Conservation (phyloP, 2,888 invertebrate genomes). For the Apoda limacodes region DNA sequence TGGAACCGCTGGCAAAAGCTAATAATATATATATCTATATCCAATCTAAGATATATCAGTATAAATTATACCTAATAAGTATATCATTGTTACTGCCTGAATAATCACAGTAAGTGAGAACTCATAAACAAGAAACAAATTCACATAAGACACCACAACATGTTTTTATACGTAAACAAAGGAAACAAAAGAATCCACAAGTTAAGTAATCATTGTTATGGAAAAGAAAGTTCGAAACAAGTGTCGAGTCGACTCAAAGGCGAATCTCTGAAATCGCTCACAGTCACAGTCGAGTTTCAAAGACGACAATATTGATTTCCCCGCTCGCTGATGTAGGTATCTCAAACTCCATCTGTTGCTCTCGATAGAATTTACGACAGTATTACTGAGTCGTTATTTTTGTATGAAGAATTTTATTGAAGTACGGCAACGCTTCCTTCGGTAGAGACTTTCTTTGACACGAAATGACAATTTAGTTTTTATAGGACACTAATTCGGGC, state of each 20-base stretch:
- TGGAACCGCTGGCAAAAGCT: too few species aligned
- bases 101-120: too few species aligned
- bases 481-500: conserved; percentile 23
- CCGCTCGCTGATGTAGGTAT: conserved; percentile 43
- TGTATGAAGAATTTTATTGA: conserved; percentile 61
- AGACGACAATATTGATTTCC: conserved; percentile 62
- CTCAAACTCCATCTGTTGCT: conserved; percentile 67
- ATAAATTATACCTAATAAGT: too few species aligned
- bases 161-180: too few species aligned
- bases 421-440: conserved; percentile 27
- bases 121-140: too few species aligned
- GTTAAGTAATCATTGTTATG: too few species aligned
- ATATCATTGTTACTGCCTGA: too few species aligned
- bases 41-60: too few species aligned
- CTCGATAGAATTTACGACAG: conserved; percentile 64
- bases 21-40: too few species aligned
- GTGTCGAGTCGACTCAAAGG: conserved; percentile 23
- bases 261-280: conserved; percentile 44
- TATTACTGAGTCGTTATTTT: conserved; percentile 64
- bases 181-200: too few species aligned
- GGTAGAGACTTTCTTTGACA: conserved; percentile 37
- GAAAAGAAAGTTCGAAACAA: conserved; percentile 28
- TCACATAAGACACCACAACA: too few species aligned
- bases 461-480: conserved; percentile 25
- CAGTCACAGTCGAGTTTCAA: conserved; percentile 38